Conservation (phyloP, 1,140 invertebrate genomes). For the Drosophila persimilis region DNA sequence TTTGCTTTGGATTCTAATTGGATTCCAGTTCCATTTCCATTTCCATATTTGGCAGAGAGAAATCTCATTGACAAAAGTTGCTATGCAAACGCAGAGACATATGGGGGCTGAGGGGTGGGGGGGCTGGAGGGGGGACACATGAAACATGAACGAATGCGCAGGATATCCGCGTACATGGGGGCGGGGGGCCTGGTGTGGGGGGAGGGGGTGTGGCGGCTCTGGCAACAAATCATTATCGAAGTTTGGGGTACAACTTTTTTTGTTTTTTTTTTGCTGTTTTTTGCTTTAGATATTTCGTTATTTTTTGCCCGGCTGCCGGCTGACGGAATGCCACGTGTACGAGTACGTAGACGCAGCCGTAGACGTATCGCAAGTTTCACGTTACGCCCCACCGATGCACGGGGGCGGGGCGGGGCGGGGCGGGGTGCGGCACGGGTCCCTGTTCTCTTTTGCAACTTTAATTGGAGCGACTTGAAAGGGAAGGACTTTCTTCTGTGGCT, state of each 20-base stretch:
- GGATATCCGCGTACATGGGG: background rate
- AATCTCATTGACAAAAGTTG: conserved; percentile 70
- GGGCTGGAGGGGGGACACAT: too few relatives aligned
- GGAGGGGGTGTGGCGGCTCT: too few relatives aligned
- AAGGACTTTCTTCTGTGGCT: conserved; percentile 16
- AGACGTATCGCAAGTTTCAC: too few relatives aligned
- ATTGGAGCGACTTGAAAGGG: conserved; percentile 71
- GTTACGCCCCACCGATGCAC: too few relatives aligned
- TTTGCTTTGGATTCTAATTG: conserved; percentile 59
- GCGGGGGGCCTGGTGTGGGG: too few relatives aligned
- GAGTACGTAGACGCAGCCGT: conserved; percentile 7
- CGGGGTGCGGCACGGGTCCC: too few relatives aligned
- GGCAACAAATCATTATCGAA: conserved; percentile 43
- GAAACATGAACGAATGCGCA: conserved; percentile 34
- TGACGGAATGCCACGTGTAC: conserved; percentile 36
- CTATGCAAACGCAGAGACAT: conserved; percentile 59
- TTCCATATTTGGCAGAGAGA: conserved; percentile 35
- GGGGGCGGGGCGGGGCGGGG: too few relatives aligned
- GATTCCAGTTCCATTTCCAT: conserved; percentile 37
- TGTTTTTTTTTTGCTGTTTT: background rate
- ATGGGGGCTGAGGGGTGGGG: too few relatives aligned
- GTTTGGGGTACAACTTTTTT: conserved; percentile 36
- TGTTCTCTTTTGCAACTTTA: conserved; percentile 50
- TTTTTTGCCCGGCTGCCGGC: background rate
- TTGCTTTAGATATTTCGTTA: background rate